phyloP scores from a whole-genome alignment of 2,113 vertebrate genomes.

The Macquaria ambigua region DNA sequence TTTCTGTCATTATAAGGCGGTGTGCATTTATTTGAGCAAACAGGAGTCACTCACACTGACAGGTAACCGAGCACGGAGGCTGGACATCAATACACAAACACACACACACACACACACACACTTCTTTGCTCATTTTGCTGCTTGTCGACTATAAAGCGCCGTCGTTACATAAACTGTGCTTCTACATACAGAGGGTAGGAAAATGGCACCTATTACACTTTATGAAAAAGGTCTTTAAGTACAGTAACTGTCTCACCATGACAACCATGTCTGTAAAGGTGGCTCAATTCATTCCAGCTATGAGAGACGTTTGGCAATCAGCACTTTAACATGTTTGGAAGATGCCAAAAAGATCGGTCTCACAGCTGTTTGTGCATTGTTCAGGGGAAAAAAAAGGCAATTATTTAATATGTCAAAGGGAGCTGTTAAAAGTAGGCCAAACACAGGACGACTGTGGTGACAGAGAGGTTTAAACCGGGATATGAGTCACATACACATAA shows the following conservation, averaged over 20 bases:
- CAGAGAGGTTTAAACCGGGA: neutral
- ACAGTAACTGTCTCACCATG: conserved; percentile 42
- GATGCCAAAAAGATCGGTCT: too few relatives aligned
- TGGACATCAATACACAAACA: conserved; percentile 8
- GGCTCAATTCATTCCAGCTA: conserved; percentile 37
- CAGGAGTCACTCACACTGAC: conserved; percentile 28
- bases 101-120: neutral
- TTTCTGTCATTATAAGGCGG: conserved; percentile 39
- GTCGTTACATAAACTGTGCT: conserved; percentile 30
- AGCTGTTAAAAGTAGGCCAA: conserved; percentile 1
- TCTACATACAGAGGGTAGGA: neutral
- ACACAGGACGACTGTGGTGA: neutral
- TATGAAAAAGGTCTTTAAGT: conserved; percentile 20
- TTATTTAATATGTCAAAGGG: too few relatives aligned
- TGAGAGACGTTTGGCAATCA: conserved; percentile 10
- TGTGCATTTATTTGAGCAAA: conserved; percentile 39
- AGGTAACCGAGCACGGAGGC: neutral
- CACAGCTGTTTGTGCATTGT: too few relatives aligned
- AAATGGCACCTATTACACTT: conserved; percentile 11
- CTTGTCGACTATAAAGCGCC: conserved; percentile 3
- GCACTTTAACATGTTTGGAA: conserved; percentile 1
- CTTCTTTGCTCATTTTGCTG: conserved; percentile 20
- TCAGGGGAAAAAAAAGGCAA: too few relatives aligned
- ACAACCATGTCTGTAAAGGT: conserved; percentile 41
- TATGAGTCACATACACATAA: conserved; percentile 7